Base-by-base conservation (phyloP, 1,140 invertebrate genomes). In the Listronotus bonariensis region DNA sequence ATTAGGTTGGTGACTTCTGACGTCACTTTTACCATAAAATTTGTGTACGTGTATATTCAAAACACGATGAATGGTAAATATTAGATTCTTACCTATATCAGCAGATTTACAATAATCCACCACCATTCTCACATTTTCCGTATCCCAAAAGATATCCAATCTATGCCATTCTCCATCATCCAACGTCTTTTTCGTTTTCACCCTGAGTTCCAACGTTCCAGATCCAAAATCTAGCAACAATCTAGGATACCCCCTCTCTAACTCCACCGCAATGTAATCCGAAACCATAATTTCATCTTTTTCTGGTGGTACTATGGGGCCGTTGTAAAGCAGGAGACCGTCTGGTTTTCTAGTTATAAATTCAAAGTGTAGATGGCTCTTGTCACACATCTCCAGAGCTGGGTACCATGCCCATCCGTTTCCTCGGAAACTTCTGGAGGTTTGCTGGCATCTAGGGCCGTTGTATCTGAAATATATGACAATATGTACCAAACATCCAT, bases 341-440 rank as follows among this genome's bases (percentile, higher is more conserved):
- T 97, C 93, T 0, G 88, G 86, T 77, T 93, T 91, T 70, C 88
- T 85, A 0, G 96, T 98, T 57, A 96, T 91, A 75, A 99, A 97
- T 80, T 98, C 95, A 57, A 98, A 87, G 72, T 93, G 96, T 42
- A 98, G 84, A 81, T 96, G 93, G 18, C 95, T 96, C 56, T 89
- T 90, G 71, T 97, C 93, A 79, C 96, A 98, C 90, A 98, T 96
- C 76, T 96, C 92, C 7, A 99, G 81, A 0, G 96, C 88, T 0
- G 94, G 91, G 82, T 96, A 98, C 93, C 96, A 96, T 9, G 96
- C 95, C 91, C 92, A 96, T 4, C 93, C 93, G 71, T 92, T 93
- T 0, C 92, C 93, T 68, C 88, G 85, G 81, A 98, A 99, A 74
- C 92, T 95, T 75, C 96, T 85, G 0, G 93, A 92, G 0, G 93